Base-by-base conservation (phyloP, 2,113 vertebrate species). In the Strix uralensis region DNA sequence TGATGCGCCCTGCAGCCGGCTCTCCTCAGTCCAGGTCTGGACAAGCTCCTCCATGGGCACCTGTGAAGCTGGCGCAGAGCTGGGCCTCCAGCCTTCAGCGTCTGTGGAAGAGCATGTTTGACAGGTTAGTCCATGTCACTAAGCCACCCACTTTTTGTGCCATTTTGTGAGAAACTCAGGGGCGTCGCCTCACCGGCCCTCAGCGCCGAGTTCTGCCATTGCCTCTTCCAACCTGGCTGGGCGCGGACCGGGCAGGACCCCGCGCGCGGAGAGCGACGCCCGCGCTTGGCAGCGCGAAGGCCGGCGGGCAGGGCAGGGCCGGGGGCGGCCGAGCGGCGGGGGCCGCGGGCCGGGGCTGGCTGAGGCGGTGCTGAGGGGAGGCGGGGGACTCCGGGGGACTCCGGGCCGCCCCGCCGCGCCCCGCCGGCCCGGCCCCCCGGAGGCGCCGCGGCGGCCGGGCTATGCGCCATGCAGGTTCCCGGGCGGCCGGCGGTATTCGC, bases 391-490 rank as follows among this genome's bases (percentile, higher is more conserved):
- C 22, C 29, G 49, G 15, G 36, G 8, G 65, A 9, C 42, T 10
- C 22, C 29, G 49, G 15, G 36, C 32, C 14, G 30, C 44, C 18
- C 46, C 21, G 10, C 57, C 55, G 44, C 92, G 42, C 47, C 69
- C 75, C 57, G 12, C 58, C 44, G 29, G 19, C 62, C 62, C 66
- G 57, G 62, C 62, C 74, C 29, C 82, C 82, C 74, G 25, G 63
- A 65, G 67, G 92, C 86, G 59, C 67, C 21, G 91, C 74, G 54
- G 80, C 36, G 22, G 65, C 21, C n/a, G 51, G 27, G 75, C 91
- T 93, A 80, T 96, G 88, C 75, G 79, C 86, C 94, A 94, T 78
- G 83, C 96, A 90, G 95, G 96, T 96, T 97, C 96, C 96, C 87
- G 96, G 96, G 94, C 90, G 44, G 72, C 44, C 81, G 97, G 71